Evolutionary conservation across 2,113 vertebrate genomes (phyloP), one percentile per base, ranked within the genome.

Genomic region (Callaeas wilsoni): DNA sequence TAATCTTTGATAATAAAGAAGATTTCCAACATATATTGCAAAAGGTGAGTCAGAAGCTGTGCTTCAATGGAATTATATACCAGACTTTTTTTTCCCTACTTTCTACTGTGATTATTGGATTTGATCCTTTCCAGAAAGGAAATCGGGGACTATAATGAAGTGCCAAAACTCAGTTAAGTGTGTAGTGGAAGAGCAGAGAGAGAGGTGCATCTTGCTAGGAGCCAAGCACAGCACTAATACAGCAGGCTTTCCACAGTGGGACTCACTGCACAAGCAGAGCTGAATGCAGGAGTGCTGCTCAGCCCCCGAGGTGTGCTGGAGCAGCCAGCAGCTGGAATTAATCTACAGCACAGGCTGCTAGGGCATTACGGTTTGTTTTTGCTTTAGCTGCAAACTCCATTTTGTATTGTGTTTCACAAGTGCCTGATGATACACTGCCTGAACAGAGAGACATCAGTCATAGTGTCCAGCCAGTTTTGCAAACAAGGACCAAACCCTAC

Each of bases 401-500:
- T 94, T 91, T 88, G 87, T 70, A 84, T 56, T 84, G 87, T 88
- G 55, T 93, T 96, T 92, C 92, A 85, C 82, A 96, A 94, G 62
- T 59, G 94, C 87, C 75, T 91, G 91, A 68, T 87, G 95, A 83
- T 77, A 82, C 19, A 10, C 55, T 55, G 91, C 64, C 87, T 83
- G 88, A 78, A 41, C 93, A 93, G 49, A 87, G 67, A 55, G 39
- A 60, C 85, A 88, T 93, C 71, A 77, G 86, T 96, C 91, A 92
- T 0, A 26, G 50, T 44, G 89, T 47, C 0, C 0, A 85, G 77
- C 41, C 42, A 50, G 78, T 63, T 80, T 33, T 91, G 91, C 77
- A 96, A 96, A 97, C 84, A 93, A 95, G 87, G 63, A 67, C 71
- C 27, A 63, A 88, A 95, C 71, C 85, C 85, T 86, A 87, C n/a